Evolutionary conservation across 2,797 vertebrate species (phyloP).

Genomic region (Furcifer pardalis): DNA sequence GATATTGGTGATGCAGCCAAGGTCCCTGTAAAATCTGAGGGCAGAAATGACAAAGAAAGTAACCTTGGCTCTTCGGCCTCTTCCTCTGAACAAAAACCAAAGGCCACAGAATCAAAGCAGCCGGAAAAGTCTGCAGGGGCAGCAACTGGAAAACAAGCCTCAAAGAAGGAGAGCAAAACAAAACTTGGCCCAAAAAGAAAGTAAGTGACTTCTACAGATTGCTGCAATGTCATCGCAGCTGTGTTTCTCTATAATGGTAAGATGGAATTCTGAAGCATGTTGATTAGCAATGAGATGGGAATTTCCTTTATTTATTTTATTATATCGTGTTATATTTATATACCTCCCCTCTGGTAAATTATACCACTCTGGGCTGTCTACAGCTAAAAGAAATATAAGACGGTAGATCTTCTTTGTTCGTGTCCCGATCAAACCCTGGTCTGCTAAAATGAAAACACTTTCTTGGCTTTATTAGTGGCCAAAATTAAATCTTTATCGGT

Average conservation of each 20-base stretch:
- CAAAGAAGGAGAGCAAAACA: constrained; percentile 77
- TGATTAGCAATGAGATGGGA: background rate
- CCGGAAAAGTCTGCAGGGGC: constrained; percentile 53
- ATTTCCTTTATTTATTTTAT: too few relatives aligned
- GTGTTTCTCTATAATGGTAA: background rate
- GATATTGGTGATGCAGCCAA: constrained; percentile 70
- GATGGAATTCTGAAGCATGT: background rate
- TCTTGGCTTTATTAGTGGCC: too few relatives aligned
- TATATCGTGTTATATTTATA: too few relatives aligned
- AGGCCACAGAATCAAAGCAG: constrained; percentile 71
- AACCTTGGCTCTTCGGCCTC: constrained; percentile 65
- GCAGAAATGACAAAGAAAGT: constrained; percentile 75
- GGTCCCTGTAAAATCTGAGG: constrained; percentile 74
- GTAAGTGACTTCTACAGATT: constrained; percentile 71
- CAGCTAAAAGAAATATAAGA: too few relatives aligned
- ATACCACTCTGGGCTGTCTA: too few relatives aligned
- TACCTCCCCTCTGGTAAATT: too few relatives aligned
- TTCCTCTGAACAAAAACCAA: constrained; percentile 73
- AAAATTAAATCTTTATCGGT: too few relatives aligned
- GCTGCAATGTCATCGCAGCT: background rate
- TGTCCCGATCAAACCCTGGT: too few relatives aligned
- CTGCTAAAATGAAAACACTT: too few relatives aligned
- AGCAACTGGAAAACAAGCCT: constrained; percentile 73
- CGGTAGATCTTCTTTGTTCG: too few relatives aligned
- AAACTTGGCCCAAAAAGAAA: constrained; percentile 80